phyloP scores from a whole-genome alignment of 1,140 invertebrate genomes.

The Eciton burchellii region DNA sequence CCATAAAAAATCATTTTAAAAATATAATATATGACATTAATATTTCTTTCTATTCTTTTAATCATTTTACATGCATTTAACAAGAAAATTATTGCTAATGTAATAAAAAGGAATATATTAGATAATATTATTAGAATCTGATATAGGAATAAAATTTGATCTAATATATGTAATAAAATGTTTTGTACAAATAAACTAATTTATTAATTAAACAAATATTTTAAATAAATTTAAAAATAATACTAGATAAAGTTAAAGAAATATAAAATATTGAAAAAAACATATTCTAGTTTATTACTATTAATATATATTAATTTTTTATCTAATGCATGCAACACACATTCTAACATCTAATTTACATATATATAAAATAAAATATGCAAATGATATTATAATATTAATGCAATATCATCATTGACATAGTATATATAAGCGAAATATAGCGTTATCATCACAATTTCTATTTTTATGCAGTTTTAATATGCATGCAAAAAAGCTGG shows the following conservation, averaged over 20 bases:
- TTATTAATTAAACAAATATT: background rate
- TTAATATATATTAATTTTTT: conserved; percentile 1
- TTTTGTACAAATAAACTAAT: conserved; percentile 7
- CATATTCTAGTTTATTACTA: conserved; percentile 11
- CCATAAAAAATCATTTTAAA: background rate
- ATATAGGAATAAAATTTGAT: conserved; percentile 11
- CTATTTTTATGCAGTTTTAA: conserved; percentile 8
- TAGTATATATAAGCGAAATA: conserved; percentile 20
- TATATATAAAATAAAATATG: conserved; percentile 21
- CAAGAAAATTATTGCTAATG: background rate
- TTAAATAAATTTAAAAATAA: background rate
- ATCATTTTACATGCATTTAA: conserved; percentile 5
- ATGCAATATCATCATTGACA: background rate
- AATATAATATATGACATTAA: too few relatives aligned
- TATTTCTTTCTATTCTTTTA: too few relatives aligned
- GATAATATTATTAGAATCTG: background rate
- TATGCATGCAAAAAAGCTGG: conserved; percentile 1
- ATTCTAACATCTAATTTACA: background rate
- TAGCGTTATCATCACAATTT: conserved; percentile 4
- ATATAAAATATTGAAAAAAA: background rate
- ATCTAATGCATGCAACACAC: conserved; percentile 22
- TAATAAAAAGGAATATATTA: conserved; percentile 8
- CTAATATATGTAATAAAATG: background rate
- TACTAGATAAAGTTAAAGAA: background rate
- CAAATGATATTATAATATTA: conserved; percentile 14